Evolutionary conservation across 2,888 invertebrate genomes (phyloP), one percentile per base, ranked within the genome.

Genomic region (Andrena flavipes): DNA sequence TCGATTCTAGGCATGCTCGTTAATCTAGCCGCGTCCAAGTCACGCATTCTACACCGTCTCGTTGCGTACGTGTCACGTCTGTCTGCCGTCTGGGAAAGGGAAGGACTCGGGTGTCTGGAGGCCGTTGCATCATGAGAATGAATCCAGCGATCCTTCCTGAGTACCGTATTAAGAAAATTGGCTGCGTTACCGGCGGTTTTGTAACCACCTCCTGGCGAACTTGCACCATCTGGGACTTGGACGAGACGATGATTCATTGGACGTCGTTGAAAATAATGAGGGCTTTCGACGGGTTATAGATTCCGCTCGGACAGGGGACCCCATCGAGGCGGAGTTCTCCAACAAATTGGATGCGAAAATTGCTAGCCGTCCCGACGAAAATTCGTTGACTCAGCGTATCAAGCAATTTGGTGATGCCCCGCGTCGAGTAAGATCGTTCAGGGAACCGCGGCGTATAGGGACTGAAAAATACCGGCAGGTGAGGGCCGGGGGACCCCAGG

Each of bases 51-150:
- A 89, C 91, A 89, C 88, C 89, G 91, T 90, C 91, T 91, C 88
- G 91, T 87, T 90, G 90, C 88, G 85, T 91, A 91, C 92, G 90
- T 92, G 92, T 91, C 90, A 88, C 90, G 92, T 92, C 92, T 92
- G 91, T 89, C 89, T 88, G 89, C 90, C 88, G 92, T 92, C 92
- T 92, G 92, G 91, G 91, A 90, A 91, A 91, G 87, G 85, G 88
- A 88, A 89, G 86, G 86, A 88, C 90, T 87, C 89, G 81, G 84
- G 78, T 84, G 88, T 88, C 88, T 88, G 88, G 88, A 88, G 88
- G 88, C 87, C 88, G 88, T 88, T 87, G 87, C 88, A 88, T 87
- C 88, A 88, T 88, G 88, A 84, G 87, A 88, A 88, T 87, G 82
- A 88, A 79, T 83, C 84, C 84, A 79, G 84, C 76, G 84, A 84